Evolutionary conservation across 2,888 invertebrate species (phyloP).

Genomic region (Drosophila rellima): DNA sequence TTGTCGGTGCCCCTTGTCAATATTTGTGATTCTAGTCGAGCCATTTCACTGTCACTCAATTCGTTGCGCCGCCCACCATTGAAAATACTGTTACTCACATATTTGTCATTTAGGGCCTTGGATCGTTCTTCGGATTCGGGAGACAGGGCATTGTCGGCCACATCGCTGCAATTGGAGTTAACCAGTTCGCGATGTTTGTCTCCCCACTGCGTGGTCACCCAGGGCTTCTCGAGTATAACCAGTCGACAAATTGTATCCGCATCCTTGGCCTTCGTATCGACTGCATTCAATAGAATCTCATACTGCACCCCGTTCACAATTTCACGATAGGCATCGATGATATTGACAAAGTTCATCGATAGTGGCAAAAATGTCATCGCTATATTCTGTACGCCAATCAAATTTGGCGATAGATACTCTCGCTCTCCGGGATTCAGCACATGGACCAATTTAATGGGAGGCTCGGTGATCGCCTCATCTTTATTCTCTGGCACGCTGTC

Average conservation of each 20-base stretch:
- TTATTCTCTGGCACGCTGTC: slow-evolving; percentile 24
- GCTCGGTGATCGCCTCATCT: slow-evolving; percentile 69
- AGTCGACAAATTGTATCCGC: slow-evolving; percentile 87
- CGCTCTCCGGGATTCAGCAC: slow-evolving; percentile 84
- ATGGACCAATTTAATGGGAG: slow-evolving; percentile 78
- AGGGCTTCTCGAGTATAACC: slow-evolving; percentile 89
- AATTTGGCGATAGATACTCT: slow-evolving; percentile 84
- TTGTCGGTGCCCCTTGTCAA: slow-evolving; percentile 51
- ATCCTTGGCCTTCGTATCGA: slow-evolving; percentile 80
- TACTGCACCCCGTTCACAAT: slow-evolving; percentile 84
- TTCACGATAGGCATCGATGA: slow-evolving; percentile 85
- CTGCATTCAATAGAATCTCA: slow-evolving; percentile 83
- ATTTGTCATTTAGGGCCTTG: slow-evolving; percentile 79
- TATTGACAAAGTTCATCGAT: slow-evolving; percentile 83
- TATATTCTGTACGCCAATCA: slow-evolving; percentile 84
- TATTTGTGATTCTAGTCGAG: slow-evolving; percentile 83
- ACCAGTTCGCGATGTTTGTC: slow-evolving; percentile 88
- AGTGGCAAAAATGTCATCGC: slow-evolving; percentile 84
- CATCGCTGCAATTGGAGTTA: slow-evolving; percentile 89
- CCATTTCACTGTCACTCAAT: slow-evolving; percentile 81
- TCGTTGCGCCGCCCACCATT: slow-evolving; percentile 83
- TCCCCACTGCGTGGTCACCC: slow-evolving; percentile 87
- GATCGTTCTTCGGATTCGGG: slow-evolving; percentile 55
- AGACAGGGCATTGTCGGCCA: slow-evolving; percentile 65
- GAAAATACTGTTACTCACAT: slow-evolving; percentile 83